Evolutionary conservation across 2,797 vertebrate genomes (phyloP), one percentile per base, ranked within the genome.

Genomic region (Darevskia mixta): DNA sequence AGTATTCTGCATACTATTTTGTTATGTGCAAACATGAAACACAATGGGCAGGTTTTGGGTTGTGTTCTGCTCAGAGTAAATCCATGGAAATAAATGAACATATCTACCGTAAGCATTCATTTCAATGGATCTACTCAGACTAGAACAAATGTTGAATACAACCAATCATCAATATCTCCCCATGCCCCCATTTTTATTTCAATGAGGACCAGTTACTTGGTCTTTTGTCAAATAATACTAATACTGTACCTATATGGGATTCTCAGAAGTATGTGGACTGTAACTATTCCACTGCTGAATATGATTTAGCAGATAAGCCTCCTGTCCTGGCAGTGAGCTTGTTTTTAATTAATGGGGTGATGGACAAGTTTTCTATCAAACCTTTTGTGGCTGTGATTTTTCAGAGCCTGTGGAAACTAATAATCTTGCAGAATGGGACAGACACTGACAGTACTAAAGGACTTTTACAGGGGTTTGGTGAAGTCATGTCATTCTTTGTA

Each of bases 391-490:
- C 72, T 58, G 76, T 43, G 18, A n/a, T 90, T 89, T 88, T 72
- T 58, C 49, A 88, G 58, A 87, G 81, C 69, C 84, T 79, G 38
- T 85, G 69, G 66, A 83, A 87, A n/a, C 76, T 77, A 86, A 72
- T 79, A 86, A 64, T 9, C 58, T 77, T 85, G 85, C 81, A 80
- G 78, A 89, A 88, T n/a, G 73, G 45, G 49, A n/a, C 20, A 79
- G 67, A 3, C 8, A 32, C n/a, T 67, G 75, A 49, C 35, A 61
- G 58, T 61, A 64, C 81, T 66, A 69, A 88, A 90, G 88, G 86
- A 90, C 89, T 93, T 79, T 92, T 64, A 75, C 38, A 0, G 45
- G 78, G 73, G 79, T 89, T 87, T 83, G 69, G 27, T 87, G 58
- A 73, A 87, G 87, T 75, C 90, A 78, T 5, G 3, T 81, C 78